Evolutionary conservation across 2,888 invertebrate species (phyloP).

Genomic region (Drosophila paranaensis): DNA sequence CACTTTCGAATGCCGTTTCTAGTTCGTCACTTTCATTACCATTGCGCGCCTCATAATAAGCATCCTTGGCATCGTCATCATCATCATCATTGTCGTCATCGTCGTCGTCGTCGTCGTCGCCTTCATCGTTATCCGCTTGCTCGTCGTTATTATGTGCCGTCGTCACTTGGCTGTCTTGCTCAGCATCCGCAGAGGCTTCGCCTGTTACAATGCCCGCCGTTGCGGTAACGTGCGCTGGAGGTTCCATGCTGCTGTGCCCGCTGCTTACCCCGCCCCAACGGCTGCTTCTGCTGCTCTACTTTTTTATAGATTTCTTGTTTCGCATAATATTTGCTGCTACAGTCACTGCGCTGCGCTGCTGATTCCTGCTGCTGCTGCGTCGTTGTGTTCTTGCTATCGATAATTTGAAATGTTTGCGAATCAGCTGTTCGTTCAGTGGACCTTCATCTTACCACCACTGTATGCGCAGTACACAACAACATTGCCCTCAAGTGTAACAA

Average conservation of each 20-base stretch:
- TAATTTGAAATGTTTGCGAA: constrained; percentile 32
- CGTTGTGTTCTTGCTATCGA: constrained; percentile 50
- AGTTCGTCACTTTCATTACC: constrained; percentile 79
- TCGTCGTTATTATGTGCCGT: constrained; percentile 49
- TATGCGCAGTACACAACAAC: constrained; percentile 11
- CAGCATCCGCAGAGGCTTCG: constrained; percentile 45
- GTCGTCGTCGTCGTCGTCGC: constrained; percentile 56
- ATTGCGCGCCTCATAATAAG: constrained; percentile 75
- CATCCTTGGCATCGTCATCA: constrained; percentile 73
- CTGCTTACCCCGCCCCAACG: constrained; percentile 54
- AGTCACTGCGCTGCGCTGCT: constrained; percentile 33
- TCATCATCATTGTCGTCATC: constrained; percentile 11
- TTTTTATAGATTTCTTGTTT: constrained; percentile 66
- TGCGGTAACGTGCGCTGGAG: constrained; percentile 45
- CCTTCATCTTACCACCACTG: constrained; percentile 37
- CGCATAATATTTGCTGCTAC: constrained; percentile 62
- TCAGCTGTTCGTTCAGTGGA: constrained; percentile 39
- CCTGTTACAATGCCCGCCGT: constrained; percentile 34
- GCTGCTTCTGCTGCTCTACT: constrained; percentile 66
- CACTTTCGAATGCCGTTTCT: constrained; percentile 68
- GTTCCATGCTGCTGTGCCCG: constrained; percentile 52
- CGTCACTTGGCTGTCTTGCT: constrained; percentile 38
- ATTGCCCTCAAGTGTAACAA: constrained; percentile 20
- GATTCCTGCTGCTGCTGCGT: constrained; percentile 41
- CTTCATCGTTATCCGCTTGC: constrained; percentile 56